Conservation (phyloP, 2,113 vertebrate species). For the Gopherus flavomarginatus region DNA sequence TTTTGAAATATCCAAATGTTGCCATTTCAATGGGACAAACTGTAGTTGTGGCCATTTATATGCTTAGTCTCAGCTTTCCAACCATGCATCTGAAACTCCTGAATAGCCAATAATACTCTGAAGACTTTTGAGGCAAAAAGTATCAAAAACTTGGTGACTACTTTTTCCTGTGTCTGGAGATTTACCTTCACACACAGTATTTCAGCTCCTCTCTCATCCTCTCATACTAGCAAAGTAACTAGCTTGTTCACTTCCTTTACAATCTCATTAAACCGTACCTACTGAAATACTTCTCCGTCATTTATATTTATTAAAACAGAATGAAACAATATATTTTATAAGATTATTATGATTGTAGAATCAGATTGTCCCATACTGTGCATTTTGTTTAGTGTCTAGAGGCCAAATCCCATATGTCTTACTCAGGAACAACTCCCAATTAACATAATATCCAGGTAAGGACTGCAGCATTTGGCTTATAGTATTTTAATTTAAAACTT, state of each 20-base stretch:
- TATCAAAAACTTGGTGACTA: neutral
- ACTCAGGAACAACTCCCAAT: neutral
- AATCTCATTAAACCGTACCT: neutral
- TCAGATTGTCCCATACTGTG: neutral
- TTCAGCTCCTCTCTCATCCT: neutral
- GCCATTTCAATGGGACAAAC: neutral
- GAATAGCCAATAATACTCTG: neutral
- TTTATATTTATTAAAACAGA: neutral
- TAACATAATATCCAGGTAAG: rapidly evolving
- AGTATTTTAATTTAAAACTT: neutral
- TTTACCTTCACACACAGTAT: neutral
- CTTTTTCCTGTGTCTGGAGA: neutral
- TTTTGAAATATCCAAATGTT: neutral
- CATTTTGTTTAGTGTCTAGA: neutral
- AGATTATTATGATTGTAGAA: neutral
- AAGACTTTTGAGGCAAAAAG: neutral
- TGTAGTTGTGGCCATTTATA: neutral
- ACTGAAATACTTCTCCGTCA: neutral
- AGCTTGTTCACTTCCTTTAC: neutral
- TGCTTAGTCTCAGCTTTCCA: neutral
- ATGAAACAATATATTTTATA: neutral
- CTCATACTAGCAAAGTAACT: neutral
- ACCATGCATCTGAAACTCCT: neutral
- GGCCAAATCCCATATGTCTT: neutral
- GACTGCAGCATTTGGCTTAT: neutral